A percentile compares a stretch with the other conserved stretches of the same genome.
These are phyloP conservation scores for Ptychoptera albimana DNA, from an alignment of 2,888 invertebrate species.

Conservation along the genomic window DNA sequence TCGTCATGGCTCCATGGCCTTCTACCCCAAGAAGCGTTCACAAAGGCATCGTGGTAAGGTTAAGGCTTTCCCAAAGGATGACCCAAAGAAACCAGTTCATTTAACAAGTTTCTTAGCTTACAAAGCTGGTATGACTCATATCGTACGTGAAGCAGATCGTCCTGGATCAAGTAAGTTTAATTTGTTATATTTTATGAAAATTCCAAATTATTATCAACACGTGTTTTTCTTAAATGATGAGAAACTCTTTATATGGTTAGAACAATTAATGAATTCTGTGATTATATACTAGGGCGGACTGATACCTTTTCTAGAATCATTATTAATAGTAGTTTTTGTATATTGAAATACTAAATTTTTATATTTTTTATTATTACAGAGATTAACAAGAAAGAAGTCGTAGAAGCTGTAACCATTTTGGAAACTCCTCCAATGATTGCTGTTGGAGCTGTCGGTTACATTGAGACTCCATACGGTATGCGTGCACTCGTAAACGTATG, in stretches of 20 bases:
- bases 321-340: neutral
- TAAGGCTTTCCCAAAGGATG: slow-evolving; percentile 99
- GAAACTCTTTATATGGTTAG: slow-evolving; percentile 9
- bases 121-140: slow-evolving; percentile 99
- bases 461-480: slow-evolving; percentile 95
- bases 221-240: neutral
- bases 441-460: slow-evolving; percentile 96
- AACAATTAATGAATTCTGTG: slow-evolving; percentile 17
- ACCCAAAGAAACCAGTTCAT: slow-evolving; percentile 89
- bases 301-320: slow-evolving; percentile 15
- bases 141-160: slow-evolving; percentile 95
- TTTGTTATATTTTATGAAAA: neutral
- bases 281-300: slow-evolving; percentile 35
- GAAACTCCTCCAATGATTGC: slow-evolving; percentile 98
- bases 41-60: slow-evolving; percentile 95
- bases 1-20: slow-evolving; percentile 99
- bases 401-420: slow-evolving; percentile 95
- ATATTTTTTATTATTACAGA: slow-evolving; percentile 38
- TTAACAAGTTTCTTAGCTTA: slow-evolving; percentile 95
- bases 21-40: slow-evolving; percentile 97
- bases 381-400: slow-evolving; percentile 99
- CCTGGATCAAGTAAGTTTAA: slow-evolving; percentile 88
- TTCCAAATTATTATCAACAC: neutral
- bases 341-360: slow-evolving; percentile 1
- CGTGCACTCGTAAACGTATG: slow-evolving; percentile 90